Conservation (phyloP, 1,140 invertebrate species). For the Charaxes varanes region DNA sequence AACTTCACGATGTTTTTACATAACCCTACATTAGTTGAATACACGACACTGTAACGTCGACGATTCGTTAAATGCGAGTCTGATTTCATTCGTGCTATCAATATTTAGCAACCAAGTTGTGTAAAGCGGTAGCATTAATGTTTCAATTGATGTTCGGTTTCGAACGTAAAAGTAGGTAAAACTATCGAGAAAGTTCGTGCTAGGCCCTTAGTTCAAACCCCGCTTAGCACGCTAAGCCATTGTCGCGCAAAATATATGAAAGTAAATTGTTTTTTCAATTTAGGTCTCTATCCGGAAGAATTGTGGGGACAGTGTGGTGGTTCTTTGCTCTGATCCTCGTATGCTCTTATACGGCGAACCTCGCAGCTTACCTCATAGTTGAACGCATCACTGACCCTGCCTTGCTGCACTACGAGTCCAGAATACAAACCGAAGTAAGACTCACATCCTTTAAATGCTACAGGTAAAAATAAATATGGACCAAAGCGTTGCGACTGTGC, state of each 20-base stretch:
- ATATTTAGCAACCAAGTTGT: too few species aligned
- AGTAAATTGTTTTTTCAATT: background rate
- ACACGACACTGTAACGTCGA: too few species aligned
- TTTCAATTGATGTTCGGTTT: too few species aligned
- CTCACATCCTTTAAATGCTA: conserved; percentile 34
- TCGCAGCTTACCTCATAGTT: conserved; percentile 96
- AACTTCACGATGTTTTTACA: too few species aligned
- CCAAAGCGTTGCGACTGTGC: conserved; percentile 23
- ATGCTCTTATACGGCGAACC: conserved; percentile 98
- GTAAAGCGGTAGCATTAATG: too few species aligned
- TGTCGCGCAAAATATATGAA: background rate
- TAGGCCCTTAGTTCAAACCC: too few species aligned
- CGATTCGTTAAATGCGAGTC: too few species aligned
- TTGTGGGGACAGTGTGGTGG: conserved; percentile 99
- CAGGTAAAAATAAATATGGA: conserved; percentile 47
- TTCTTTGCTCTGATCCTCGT: conserved; percentile 99
- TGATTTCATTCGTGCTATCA: too few species aligned
- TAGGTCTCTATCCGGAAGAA: conserved; percentile 93
- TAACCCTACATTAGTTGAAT: too few species aligned
- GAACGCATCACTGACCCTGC: conserved; percentile 96
- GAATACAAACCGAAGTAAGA: conserved; percentile 96
- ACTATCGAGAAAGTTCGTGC: too few species aligned
- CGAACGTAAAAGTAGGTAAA: too few species aligned
- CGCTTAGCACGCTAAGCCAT: background rate
- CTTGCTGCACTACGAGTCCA: conserved; percentile 89